These are phyloP conservation scores for Pachymerium ferrugineum DNA, from an alignment of 2,888 invertebrate species.

Conservation along the genomic window DNA sequence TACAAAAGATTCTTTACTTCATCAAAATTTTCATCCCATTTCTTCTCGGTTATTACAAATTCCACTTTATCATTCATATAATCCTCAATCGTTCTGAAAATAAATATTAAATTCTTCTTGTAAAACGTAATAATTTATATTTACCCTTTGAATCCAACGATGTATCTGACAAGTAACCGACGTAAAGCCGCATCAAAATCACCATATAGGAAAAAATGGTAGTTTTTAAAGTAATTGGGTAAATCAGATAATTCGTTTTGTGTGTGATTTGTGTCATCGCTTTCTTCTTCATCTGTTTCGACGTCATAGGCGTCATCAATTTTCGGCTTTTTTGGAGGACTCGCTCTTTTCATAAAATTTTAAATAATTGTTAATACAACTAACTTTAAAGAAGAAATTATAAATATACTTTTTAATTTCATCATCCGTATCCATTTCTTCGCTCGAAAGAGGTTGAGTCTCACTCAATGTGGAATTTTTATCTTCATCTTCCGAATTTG, in stretches of 20 bases:
- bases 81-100: slow-evolving; percentile 44
- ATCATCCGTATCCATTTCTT: slow-evolving; percentile 59
- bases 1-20: slow-evolving; percentile 42
- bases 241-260: slow-evolving; percentile 41
- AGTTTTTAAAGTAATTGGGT: slow-evolving; percentile 52
- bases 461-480: slow-evolving; percentile 32
- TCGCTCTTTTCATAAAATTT: too few species aligned
- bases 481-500: slow-evolving; percentile 39
- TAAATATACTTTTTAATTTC: slow-evolving; percentile 54
- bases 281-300: slow-evolving; percentile 47
- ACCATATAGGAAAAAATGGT: slow-evolving; percentile 52
- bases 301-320: slow-evolving; percentile 42
- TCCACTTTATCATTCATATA: slow-evolving; percentile 48
- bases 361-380: too few species aligned
- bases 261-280: slow-evolving; percentile 31
- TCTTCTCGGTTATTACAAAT: slow-evolving; percentile 46
- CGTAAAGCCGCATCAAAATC: slow-evolving; percentile 46
- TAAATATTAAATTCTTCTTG: too few species aligned
- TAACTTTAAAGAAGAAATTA: background rate
- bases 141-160: slow-evolving; percentile 61
- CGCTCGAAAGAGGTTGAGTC: slow-evolving; percentile 34
- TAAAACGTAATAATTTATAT: too few species aligned
- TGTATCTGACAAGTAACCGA: slow-evolving; percentile 51
- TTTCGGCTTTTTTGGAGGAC: too few species aligned
- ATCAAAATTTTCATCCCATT: slow-evolving; percentile 50